Evolutionary conservation across 2,113 vertebrate genomes (phyloP).

Genomic region (Macquaria ambigua): DNA sequence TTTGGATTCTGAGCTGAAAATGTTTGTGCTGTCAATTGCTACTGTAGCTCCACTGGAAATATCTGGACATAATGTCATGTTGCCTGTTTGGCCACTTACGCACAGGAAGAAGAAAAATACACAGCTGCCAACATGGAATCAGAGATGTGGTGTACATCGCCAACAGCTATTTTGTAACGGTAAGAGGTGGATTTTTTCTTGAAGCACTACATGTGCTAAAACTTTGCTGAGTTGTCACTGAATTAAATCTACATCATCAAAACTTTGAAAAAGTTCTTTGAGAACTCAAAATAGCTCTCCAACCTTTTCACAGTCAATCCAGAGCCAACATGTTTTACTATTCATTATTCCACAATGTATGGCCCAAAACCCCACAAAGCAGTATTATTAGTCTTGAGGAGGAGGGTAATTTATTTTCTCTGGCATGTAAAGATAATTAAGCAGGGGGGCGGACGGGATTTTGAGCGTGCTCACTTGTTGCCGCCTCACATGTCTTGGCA

Average conservation of each 20-base stretch:
- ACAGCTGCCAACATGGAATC: not conserved
- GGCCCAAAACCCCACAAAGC: constrained; percentile 57
- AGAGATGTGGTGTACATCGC: not conserved
- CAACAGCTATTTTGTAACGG: not conserved
- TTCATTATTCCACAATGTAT: constrained; percentile 63
- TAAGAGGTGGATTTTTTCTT: not conserved
- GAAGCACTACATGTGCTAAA: not conserved
- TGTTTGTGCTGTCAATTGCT: constrained; percentile 9
- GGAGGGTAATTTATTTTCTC: constrained; percentile 76
- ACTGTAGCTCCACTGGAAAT: not conserved
- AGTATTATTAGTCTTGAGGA: constrained; percentile 72
- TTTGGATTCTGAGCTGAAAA: not conserved
- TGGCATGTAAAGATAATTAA: constrained; percentile 76
- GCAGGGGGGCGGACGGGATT: constrained; percentile 46
- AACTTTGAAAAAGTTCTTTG: constrained; percentile 21
- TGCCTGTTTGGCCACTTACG: constrained; percentile 12
- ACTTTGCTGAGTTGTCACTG: not conserved
- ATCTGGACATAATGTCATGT: constrained; percentile 12
- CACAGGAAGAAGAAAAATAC: not conserved
- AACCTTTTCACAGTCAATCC: constrained; percentile 44
- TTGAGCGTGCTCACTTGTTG: constrained; percentile 47
- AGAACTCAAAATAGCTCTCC: constrained; percentile 4
- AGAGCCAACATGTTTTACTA: constrained; percentile 34
- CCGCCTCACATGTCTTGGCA: constrained; percentile 55
- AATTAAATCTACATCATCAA: constrained; percentile 26